phyloP scores from a whole-genome alignment of 2,113 vertebrate genomes.

The Pitta sordida region DNA sequence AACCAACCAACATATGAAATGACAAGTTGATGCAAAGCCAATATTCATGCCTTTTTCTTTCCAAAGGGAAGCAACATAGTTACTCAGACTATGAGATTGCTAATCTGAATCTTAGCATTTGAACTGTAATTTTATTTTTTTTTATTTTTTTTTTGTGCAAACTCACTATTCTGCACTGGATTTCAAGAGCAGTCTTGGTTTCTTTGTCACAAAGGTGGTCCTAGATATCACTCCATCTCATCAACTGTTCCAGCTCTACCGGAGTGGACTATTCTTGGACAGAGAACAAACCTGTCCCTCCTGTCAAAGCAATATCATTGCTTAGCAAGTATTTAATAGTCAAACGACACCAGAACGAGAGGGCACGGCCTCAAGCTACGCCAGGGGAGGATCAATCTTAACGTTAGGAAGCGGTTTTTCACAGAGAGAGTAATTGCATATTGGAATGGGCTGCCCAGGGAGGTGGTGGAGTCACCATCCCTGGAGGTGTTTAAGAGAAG shows the following conservation, averaged over 20 bases:
- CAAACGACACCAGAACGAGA: no score
- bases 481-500: no score
- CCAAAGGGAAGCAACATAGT: background rate
- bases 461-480: no score
- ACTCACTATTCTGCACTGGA: background rate
- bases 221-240: background rate
- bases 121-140: background rate
- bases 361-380: no score
- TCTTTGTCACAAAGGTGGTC: background rate
- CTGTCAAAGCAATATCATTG: background rate
- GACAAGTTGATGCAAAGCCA: background rate
- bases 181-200: background rate
- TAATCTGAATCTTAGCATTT: background rate
- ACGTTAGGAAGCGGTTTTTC: no score
- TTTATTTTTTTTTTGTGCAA: background rate
- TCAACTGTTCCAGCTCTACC: background rate
- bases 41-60: background rate
- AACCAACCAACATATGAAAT: background rate
- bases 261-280: background rate
- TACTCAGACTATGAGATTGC: background rate
- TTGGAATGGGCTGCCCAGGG: no score
- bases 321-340: background rate
- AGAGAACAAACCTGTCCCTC: background rate
- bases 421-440: no score
- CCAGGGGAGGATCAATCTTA: no score